phyloP scores from a whole-genome alignment of 2,113 vertebrate species.

The Spea multiplicata region DNA sequence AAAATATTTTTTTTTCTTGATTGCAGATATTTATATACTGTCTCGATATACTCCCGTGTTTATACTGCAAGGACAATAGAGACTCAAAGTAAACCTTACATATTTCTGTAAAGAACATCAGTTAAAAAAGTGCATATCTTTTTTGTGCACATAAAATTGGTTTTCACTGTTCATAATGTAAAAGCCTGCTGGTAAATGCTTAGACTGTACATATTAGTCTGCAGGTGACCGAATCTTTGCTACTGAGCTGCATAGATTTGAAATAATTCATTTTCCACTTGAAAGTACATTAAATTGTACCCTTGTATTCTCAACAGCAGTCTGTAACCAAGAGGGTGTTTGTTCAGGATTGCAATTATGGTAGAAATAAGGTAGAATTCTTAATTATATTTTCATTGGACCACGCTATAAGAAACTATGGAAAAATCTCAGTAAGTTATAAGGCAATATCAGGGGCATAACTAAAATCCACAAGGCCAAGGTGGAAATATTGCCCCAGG shows the following conservation, averaged over 20 bases:
- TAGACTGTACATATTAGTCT: slow-evolving; percentile 69
- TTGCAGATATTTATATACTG: no score
- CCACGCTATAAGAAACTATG: no score
- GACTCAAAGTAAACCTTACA: no score
- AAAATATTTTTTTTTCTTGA: no score
- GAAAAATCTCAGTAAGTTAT: no score
- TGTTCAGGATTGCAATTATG: slow-evolving; percentile 67
- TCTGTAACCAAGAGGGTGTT: slow-evolving; percentile 65
- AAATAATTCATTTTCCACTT: slow-evolving; percentile 71
- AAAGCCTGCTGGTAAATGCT: slow-evolving; percentile 75
- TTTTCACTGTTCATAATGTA: slow-evolving; percentile 75
- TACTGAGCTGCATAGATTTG: slow-evolving; percentile 66
- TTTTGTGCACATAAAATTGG: slow-evolving; percentile 67
- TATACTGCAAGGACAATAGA: no score
- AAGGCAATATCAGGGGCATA: no score
- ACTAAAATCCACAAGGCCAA: no score
- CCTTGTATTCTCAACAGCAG: slow-evolving; percentile 64
- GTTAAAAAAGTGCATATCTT: slow-evolving; percentile 53
- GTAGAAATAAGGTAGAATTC: background rate
- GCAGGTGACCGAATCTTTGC: slow-evolving; percentile 70
- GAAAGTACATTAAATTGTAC: slow-evolving; percentile 61
- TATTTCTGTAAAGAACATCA: no score
- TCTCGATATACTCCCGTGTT: no score
- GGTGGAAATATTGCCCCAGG: no score
- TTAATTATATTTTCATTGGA: no score